Base-by-base conservation (phyloP, 2,113 vertebrate species). In the Myotis lucifugus region DNA sequence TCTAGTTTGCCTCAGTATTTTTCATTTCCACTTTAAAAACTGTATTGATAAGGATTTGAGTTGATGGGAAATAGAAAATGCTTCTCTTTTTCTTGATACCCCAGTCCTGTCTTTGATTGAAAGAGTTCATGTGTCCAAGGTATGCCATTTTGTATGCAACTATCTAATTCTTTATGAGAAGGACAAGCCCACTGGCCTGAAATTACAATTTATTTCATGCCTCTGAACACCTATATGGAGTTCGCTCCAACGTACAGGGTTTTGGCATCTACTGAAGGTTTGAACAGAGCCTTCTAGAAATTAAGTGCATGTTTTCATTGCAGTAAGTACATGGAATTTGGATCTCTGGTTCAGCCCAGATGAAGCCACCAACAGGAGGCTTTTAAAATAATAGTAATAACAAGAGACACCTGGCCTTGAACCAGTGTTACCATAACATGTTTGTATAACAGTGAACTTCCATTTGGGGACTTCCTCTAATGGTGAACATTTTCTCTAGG, bases 221-320 rank as follows among this genome's bases (percentile, higher is more conserved):
- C 17, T 96, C 61, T 64, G 37, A 86, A 15, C 25, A 81, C 29
- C 40, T 66, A 9, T 64, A 32, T 5, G 77, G 48, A 19, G 6
- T 48, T 61, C 50, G 64, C 1, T 14, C 85, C 73, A 40, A 82
- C 7, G 86, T 59, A 42, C 29, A 86, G 46, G 21, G 19, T 23
- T 81, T 21, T 72, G 21, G n/a, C 64, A 50, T 25, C 25, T 2
- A 59, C 76, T 9, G 54, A 18, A 56, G 72, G 29, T 88, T 94
- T 89, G 37, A 91, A 81, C 46, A 74, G 40, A 95, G 14, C 46
- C 32, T 78, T 73, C 83, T 82, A 91, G 70, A 90, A 92, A 91
- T 17, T 11, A 84, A 84, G 25, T 40, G 2, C 12, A 25, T 73
- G 34, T 46, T 94, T 94, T 85, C 64, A 88, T 17, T 46, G 42